Evolutionary conservation across 2,888 invertebrate genomes (phyloP).

Genomic region (Apodemia mormo): DNA sequence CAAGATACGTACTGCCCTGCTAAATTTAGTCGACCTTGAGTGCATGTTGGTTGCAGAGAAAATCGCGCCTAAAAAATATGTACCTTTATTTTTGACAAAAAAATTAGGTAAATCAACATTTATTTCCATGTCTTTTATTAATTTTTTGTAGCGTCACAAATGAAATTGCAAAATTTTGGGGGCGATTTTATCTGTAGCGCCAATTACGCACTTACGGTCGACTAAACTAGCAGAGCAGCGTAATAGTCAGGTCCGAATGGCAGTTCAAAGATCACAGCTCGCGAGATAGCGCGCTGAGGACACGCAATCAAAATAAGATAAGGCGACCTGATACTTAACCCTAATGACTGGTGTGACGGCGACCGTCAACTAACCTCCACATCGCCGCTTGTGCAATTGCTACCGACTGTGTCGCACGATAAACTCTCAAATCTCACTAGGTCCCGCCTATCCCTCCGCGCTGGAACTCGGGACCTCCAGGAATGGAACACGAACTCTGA

Average conservation of each 20-base stretch:
- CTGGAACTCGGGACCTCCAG: neutral
- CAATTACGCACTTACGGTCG: too few species aligned
- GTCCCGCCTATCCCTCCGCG: neutral
- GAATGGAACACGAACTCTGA: too few species aligned
- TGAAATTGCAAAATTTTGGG: too few species aligned
- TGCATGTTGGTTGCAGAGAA: too few species aligned
- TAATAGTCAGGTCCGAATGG: neutral
- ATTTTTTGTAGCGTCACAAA: too few species aligned
- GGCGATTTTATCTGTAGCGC: too few species aligned
- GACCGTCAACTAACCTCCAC: constrained; percentile 26
- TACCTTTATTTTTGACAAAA: too few species aligned
- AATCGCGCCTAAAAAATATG: too few species aligned
- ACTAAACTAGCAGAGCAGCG: neutral
- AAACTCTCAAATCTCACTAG: neutral
- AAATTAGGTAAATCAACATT: too few species aligned
- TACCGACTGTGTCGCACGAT: neutral
- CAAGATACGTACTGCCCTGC: neutral
- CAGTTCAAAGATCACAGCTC: constrained; percentile 32
- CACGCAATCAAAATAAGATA: constrained; percentile 21
- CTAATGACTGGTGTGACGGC: neutral
- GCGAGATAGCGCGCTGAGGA: constrained; percentile 14
- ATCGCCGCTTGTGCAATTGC: neutral
- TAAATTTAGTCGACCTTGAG: too few species aligned
- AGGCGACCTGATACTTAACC: constrained; percentile 19
- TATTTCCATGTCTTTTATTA: too few species aligned